phyloP scores from a whole-genome alignment of 2,113 vertebrate genomes.

The Chionis minor region DNA sequence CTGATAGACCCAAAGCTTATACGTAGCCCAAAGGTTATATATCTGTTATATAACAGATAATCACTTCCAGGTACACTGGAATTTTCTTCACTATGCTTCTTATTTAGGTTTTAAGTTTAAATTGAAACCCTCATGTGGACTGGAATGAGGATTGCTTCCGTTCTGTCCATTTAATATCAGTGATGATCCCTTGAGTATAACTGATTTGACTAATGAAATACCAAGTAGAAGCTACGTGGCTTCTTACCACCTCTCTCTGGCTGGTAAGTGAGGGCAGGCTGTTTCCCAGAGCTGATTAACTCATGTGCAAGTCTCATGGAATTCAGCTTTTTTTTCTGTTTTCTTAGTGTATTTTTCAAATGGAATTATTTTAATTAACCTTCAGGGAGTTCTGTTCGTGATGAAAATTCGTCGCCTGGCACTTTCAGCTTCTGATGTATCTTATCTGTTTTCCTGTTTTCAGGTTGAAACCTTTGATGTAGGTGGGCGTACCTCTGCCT shows the following conservation, averaged over 20 bases:
- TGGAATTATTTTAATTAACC: background rate
- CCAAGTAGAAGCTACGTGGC: background rate
- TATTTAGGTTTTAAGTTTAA: background rate
- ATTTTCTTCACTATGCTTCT: background rate
- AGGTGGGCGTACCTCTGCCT: background rate
- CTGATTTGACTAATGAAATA: background rate
- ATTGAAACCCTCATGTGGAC: background rate
- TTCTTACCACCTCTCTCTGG: background rate
- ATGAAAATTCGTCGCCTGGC: background rate
- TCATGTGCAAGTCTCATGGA: background rate
- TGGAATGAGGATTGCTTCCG: background rate
- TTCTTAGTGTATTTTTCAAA: background rate
- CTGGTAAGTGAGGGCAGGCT: background rate
- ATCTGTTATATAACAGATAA: background rate
- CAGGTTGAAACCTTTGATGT: background rate
- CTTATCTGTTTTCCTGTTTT: slow-evolving; percentile 34
- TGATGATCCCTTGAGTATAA: background rate
- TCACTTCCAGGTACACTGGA: background rate
- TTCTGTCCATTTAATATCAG: background rate
- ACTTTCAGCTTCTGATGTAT: background rate
- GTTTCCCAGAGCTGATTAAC: background rate
- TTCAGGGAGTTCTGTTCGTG: background rate
- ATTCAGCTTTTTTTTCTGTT: background rate
- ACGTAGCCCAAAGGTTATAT: background rate
- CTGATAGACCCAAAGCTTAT: background rate